Conservation (phyloP, 2,888 invertebrate species). For the Metallyticus violacea region DNA sequence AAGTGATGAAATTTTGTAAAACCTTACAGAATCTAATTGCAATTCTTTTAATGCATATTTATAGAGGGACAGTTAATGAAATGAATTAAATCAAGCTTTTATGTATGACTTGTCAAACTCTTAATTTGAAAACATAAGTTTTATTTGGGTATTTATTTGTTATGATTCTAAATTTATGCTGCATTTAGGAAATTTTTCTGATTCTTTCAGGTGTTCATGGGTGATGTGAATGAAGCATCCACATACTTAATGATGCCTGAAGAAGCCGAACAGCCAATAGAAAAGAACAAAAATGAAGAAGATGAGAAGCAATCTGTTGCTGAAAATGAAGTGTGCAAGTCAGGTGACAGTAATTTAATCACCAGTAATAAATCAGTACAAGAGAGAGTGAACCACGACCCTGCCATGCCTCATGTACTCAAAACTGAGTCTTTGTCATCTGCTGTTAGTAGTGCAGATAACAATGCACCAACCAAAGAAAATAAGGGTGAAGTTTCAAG, state of each 20-base stretch:
- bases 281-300: not conserved
- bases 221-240: not conserved
- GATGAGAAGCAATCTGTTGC: not conserved
- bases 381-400: not conserved
- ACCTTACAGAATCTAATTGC: no score
- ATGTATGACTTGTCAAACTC: no score
- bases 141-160: no score
- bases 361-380: not conserved
- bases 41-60: no score
- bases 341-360: not conserved
- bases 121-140: no score
- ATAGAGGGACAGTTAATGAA: no score
- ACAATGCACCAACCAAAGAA: not conserved
- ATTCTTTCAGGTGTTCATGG: not conserved
- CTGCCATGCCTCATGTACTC: not conserved
- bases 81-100: no score
- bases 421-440: not conserved
- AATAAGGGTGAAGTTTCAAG: not conserved
- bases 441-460: not conserved
- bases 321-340: not conserved
- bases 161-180: no score
- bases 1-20: no score
- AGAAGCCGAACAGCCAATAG: not conserved
- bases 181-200: no score
- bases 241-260: not conserved